phyloP scores from a whole-genome alignment of 1,140 invertebrate species.

The Vanessa tameamea region DNA sequence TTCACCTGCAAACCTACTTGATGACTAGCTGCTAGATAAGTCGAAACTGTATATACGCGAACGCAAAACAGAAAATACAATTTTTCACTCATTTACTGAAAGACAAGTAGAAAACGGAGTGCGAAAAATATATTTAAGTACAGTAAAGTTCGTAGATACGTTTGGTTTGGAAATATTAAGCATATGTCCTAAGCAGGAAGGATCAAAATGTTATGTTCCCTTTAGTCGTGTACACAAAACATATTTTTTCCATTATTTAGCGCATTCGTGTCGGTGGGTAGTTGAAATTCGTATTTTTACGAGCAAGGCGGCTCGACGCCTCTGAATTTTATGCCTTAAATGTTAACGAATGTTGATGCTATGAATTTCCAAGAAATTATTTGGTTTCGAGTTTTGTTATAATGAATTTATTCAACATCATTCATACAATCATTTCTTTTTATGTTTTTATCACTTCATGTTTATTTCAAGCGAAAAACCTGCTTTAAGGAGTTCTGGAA shows the following conservation, averaged over 20 bases:
- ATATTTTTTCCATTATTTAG: constrained; percentile 30
- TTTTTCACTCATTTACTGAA: constrained; percentile 18
- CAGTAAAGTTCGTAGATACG: neutral
- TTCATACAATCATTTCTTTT: too few relatives aligned
- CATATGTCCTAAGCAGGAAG: neutral
- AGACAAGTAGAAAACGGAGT: constrained; percentile 19
- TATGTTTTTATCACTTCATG: too few relatives aligned
- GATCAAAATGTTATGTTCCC: neutral
- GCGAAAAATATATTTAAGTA: constrained; percentile 17
- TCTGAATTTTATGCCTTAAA: constrained; percentile 25
- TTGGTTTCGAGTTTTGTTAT: constrained; percentile 9
- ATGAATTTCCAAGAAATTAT: constrained; percentile 26
- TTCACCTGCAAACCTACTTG: too few relatives aligned
- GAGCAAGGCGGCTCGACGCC: constrained; percentile 21
- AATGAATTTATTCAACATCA: neutral
- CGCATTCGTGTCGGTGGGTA: constrained; percentile 24
- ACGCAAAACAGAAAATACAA: constrained; percentile 18
- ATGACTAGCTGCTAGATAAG: neutral
- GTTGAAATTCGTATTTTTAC: constrained; percentile 30
- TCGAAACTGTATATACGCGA: neutral
- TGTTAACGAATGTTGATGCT: constrained; percentile 23
- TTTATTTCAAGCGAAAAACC: too few relatives aligned
- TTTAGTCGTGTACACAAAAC: constrained; percentile 6
- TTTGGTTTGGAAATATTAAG: neutral
- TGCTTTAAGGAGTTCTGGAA: too few relatives aligned